Percentiles rank a stretch among this genome's conserved stretches.
Conservation (phyloP, 2,888 invertebrate species). For the Pandemis heparana region DNA sequence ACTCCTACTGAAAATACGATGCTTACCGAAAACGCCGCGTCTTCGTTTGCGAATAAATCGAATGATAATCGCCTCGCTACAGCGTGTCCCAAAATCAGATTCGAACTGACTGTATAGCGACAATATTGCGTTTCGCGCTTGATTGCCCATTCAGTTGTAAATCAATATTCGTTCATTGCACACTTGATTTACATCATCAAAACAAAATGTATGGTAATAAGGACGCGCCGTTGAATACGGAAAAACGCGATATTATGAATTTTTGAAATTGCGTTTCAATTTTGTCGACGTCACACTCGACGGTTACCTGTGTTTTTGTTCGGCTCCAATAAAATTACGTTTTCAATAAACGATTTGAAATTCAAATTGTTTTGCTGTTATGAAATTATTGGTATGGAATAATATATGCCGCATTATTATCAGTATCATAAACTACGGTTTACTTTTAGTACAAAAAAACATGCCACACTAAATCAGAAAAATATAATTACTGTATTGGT, state of each 20-base stretch:
- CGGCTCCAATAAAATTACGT: background rate
- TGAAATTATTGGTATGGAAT: constrained; percentile 13
- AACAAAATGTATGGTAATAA: constrained; percentile 48
- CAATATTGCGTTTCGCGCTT: constrained; percentile 61
- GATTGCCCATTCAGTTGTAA: constrained; percentile 69
- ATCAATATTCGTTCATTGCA: constrained; percentile 61
- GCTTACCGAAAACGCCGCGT: background rate
- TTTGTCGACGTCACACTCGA: constrained; percentile 3
- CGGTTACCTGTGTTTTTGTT: constrained; percentile 14
- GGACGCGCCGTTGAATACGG: constrained; percentile 41
- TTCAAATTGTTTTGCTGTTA: constrained; percentile 15
- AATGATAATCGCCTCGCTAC: constrained; percentile 31
- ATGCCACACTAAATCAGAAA: too few species aligned
- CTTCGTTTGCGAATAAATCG: constrained; percentile 29
- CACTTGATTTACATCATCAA: constrained; percentile 56
- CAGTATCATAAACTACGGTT: background rate
- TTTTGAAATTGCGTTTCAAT: constrained; percentile 33
- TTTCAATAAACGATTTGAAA: constrained; percentile 14
- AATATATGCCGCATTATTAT: background rate
- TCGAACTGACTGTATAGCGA: constrained; percentile 54
- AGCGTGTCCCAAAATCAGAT: constrained; percentile 51
- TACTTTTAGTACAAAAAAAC: background rate
- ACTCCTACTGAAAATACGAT: background rate
- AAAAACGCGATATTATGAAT: constrained; percentile 47
- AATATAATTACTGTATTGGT: too few species aligned